Percentiles rank a stretch among this genome's conserved stretches.
phyloP scores from a whole-genome alignment of 2,888 invertebrate species.

The Zygaena filipendulae region DNA sequence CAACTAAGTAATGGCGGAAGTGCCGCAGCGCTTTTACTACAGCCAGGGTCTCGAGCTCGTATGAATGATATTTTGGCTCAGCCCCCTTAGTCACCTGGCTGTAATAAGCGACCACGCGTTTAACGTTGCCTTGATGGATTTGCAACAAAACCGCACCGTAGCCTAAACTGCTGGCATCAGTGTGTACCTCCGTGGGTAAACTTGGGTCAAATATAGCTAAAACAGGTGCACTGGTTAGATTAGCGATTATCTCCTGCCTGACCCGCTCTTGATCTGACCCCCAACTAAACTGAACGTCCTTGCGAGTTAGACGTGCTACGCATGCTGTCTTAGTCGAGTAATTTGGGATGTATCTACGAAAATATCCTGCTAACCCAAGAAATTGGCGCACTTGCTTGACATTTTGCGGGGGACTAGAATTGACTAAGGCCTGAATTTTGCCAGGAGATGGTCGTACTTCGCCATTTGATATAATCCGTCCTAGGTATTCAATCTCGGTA shows the following conservation, averaged over 20 bases:
- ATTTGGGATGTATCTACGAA: conserved; percentile 15
- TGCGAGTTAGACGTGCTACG: conserved; percentile 8
- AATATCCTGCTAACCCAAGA: conserved; percentile 18
- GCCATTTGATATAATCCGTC: conserved; percentile 15
- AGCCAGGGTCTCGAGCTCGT: conserved; percentile 18
- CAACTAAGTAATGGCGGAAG: conserved; percentile 13
- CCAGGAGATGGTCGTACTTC: conserved; percentile 19
- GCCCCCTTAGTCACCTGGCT: conserved; percentile 13
- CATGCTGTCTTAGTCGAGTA: conserved; percentile 9
- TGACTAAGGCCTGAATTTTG: conserved; percentile 17
- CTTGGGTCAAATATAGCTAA: conserved; percentile 8
- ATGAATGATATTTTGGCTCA: conserved; percentile 16
- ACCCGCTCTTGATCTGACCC: conserved; percentile 3
- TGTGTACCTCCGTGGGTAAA: conserved; percentile 2
- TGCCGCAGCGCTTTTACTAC: conserved; percentile 17
- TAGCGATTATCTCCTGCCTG: conserved; percentile 3
- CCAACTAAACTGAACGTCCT: conserved; percentile 9
- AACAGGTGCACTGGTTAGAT: conserved; percentile 7
- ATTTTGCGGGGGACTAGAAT: conserved; percentile 15
- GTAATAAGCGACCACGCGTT: conserved; percentile 12
- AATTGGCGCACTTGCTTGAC: conserved; percentile 20
- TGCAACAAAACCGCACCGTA: conserved; percentile 4
- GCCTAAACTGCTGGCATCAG: conserved; percentile 4
- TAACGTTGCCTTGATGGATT: conserved; percentile 2
- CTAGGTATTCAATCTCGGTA: conserved; percentile 19